Base-by-base conservation (phyloP, 2,113 vertebrate genomes). In the Telmatochromis bifrenatus region DNA sequence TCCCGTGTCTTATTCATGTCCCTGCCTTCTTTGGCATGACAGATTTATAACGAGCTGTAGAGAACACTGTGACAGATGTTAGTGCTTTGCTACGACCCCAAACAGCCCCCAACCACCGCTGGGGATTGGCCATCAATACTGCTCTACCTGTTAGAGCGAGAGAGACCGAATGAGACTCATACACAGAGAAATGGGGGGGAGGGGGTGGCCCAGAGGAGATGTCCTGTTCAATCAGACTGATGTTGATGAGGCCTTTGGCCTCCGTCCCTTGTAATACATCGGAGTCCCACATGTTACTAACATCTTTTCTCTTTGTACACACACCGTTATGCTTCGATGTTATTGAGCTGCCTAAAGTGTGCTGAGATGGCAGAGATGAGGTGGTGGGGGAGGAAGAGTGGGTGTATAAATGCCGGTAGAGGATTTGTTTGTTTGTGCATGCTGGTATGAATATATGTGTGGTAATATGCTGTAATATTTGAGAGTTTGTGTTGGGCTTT, bases 31-130 rank as follows among this genome's bases (percentile, higher is more conserved):
- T 75, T 56, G 60, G 54, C 26, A 77, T 90, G 94, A 91, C 94
- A 92, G 89, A 92, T 95, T 95, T 87, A 92, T 92, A 95, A 90
- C 51, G 23, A 93, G 89, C 86, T 87, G 89, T 14, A 70, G 85
- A 90, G 89, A 94, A 90, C 82, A 81, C 87, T 53, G 77, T 93
- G 94, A 95, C 94, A 95, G 93, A 94, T 96, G 94, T 94, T 95
- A 88, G 87, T 90, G 89, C 88, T 93, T 90, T 89, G 88, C 90
- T 83, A 49, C 84, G 58, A 95, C 92, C 94, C 91, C 87, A 84
- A 91, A 93, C 92, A 91, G 62, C 79, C 91, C 88, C 88, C 87
- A 81, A 86, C 86, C 84, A 92, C 88, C 79, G 19, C 85, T 84
- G 87, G 91, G 90, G 94, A 92, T 90, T 86, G 83, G 75, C 84